Evolutionary conservation across 1,140 invertebrate species (phyloP).

Genomic region (Adelges cooleyi): DNA sequence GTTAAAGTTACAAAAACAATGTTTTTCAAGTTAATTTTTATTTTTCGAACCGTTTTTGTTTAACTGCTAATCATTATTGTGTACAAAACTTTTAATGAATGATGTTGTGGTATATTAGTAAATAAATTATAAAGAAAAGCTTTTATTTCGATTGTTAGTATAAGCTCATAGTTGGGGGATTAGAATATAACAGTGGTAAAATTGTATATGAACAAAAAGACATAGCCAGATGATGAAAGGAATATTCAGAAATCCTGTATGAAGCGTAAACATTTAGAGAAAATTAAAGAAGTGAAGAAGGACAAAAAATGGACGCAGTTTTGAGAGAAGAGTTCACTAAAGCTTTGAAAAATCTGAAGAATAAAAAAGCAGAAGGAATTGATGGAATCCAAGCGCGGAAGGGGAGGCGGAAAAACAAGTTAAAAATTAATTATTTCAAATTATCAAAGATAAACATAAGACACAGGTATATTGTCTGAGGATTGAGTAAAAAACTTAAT

Average conservation of each 20-base stretch:
- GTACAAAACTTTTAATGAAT: no score
- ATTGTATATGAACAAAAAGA: neutral
- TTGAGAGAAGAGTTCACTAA: constrained; percentile 25
- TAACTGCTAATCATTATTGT: no score
- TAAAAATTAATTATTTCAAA: constrained; percentile 15
- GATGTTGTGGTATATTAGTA: no score
- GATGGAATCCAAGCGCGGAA: constrained; percentile 35
- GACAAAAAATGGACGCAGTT: neutral
- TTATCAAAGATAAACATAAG: constrained; percentile 31
- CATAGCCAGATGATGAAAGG: neutral
- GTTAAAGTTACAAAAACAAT: no score
- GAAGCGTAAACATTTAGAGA: neutral
- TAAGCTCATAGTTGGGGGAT: neutral
- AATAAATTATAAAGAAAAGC: no score
- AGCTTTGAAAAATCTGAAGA: no score
- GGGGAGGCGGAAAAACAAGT: constrained; percentile 31
- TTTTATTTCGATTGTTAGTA: neutral
- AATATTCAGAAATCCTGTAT: constrained; percentile 13
- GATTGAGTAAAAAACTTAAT: constrained; percentile 31
- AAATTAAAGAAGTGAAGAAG: constrained; percentile 11
- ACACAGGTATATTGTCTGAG: constrained; percentile 28
- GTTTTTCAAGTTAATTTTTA: no score
- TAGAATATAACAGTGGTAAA: constrained; percentile 13
- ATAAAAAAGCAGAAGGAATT: constrained; percentile 35
- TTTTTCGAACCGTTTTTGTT: no score